Evolutionary conservation across 2,888 invertebrate species (phyloP), one percentile per base, ranked within the genome.

Genomic region (Catotricha subobsoleta): DNA sequence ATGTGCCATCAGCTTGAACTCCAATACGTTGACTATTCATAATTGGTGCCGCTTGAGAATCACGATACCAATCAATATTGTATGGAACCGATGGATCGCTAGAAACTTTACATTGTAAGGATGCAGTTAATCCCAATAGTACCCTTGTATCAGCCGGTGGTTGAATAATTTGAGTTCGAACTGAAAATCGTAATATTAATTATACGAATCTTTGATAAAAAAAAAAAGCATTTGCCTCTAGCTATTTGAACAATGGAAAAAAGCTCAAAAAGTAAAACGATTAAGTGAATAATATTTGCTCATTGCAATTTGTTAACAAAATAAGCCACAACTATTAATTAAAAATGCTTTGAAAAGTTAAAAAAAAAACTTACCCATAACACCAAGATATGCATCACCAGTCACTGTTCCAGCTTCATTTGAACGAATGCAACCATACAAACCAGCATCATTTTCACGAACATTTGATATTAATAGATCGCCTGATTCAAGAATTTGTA

Each of bases 61-160:
- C 80, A 54, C 86, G 83, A 60, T 79, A 83, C 90, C 90, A 91
- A 55, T 81, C 79, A 48, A 88, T 75, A 55, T 82, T 79, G 59
- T 76, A 88, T 43, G 81, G 79, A 33, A 90, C 84, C 47, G 78
- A 78, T 36, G 86, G 80, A 64, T 95, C 94, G 54, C 83, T 84
- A 28, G 86, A 84, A 45, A 95, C 86, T 67, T 86, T 87, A 66
- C 97, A 98, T 56, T 88, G 88, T 48, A 98, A 67, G 35, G 86
- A 82, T 12, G 94, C 91, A 40, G 87, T 90, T 50, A 91, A 81
- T 18, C 95, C 94, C 45, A 95, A 71, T 46, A 95, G 74, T 19
- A 92, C 88, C 47, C 81, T 76, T 20, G 87, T 86, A 59, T 92
- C 88, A 46, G 83, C 86, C 40, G 94, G 94, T 41, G 92, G 91